Evolutionary conservation across 2,888 invertebrate genomes (phyloP).

Genomic region (Ophion obscuratus): DNA sequence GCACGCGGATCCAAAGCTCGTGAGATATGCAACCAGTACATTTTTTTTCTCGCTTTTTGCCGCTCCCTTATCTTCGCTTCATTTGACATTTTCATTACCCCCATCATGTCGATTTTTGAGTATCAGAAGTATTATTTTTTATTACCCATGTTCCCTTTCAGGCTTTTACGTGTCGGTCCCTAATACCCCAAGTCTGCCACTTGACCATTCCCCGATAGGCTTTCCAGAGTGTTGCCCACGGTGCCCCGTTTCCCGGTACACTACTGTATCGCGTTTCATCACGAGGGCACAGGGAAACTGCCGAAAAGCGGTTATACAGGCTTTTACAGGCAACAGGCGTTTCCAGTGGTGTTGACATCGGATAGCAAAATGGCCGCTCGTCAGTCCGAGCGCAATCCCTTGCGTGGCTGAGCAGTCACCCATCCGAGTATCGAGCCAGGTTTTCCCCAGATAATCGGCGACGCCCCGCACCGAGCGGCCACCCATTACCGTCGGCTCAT

Average conservation of each 20-base stretch:
- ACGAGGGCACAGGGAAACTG: neutral
- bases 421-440: neutral
- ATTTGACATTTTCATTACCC: neutral
- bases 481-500: neutral
- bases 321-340: neutral
- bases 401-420: neutral
- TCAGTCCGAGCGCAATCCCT: neutral
- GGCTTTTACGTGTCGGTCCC: neutral
- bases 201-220: neutral
- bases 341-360: neutral
- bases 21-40: neutral
- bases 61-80: neutral
- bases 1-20: neutral
- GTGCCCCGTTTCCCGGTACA: neutral
- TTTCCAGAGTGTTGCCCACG: neutral
- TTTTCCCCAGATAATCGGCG: neutral
- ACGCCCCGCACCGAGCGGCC: too few species aligned
- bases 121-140: neutral
- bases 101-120: neutral
- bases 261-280: neutral
- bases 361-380: neutral
- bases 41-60: neutral
- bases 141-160: neutral
- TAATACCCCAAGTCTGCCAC: neutral
- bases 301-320: neutral